Evolutionary conservation across 2,113 vertebrate genomes (phyloP).

Genomic region (Apteryx mantelli): DNA sequence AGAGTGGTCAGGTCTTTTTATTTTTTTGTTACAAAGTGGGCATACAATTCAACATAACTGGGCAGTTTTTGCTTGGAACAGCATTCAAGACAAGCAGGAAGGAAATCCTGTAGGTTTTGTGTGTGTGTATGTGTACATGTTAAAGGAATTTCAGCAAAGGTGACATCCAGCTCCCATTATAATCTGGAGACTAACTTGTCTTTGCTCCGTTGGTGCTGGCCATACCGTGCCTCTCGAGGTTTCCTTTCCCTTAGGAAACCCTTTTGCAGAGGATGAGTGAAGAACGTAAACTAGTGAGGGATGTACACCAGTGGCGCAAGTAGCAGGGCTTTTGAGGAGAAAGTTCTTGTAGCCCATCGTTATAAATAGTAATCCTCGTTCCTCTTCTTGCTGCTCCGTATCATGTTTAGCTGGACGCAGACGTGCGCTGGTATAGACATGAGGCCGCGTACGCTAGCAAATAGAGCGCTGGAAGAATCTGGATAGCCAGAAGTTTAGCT

Average conservation of each 20-base stretch:
- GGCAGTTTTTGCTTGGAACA: background rate
- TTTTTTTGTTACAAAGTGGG: background rate
- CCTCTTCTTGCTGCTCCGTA: background rate
- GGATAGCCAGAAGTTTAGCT: background rate
- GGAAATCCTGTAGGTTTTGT: background rate
- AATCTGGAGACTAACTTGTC: background rate
- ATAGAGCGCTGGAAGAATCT: background rate
- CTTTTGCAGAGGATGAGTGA: background rate
- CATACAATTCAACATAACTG: background rate
- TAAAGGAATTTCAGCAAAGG: background rate
- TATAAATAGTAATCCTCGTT: background rate
- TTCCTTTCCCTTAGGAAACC: background rate
- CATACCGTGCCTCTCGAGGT: background rate
- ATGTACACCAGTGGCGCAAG: background rate
- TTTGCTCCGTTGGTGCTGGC: fast-evolving
- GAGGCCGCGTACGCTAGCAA: background rate
- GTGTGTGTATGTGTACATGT: background rate
- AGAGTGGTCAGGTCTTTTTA: background rate
- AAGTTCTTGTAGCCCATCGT: background rate
- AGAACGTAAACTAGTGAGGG: background rate
- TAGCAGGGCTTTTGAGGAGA: background rate
- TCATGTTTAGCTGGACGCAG: background rate
- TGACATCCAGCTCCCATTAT: fast-evolving
- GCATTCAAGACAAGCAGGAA: background rate
- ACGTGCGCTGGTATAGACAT: background rate